Evolutionary conservation across 2,888 invertebrate genomes (phyloP).

Genomic region (Camponotus fellah): DNA sequence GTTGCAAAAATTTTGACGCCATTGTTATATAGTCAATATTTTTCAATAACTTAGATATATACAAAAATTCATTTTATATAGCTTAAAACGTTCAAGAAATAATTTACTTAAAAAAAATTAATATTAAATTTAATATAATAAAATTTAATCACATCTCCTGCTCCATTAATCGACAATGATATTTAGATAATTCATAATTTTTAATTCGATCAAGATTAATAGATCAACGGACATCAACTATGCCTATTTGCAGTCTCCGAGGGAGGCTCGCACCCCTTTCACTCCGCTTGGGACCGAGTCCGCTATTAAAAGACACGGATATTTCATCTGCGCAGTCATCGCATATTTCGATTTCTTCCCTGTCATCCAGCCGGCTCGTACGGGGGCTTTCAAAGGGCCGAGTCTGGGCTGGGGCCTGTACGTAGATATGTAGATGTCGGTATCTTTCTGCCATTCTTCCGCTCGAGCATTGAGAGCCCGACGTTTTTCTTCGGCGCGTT

Average conservation of each 20-base stretch:
- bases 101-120: too few species aligned
- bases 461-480: conserved; percentile 43
- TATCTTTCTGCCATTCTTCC: conserved; percentile 58
- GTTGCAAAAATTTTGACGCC: too few species aligned
- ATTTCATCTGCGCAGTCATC: conserved; percentile 82
- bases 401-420: conserved; percentile 66
- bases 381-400: conserved; percentile 78
- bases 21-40: too few species aligned
- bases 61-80: not conserved
- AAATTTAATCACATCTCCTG: not conserved
- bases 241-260: conserved; percentile 47
- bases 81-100: too few species aligned
- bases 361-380: conserved; percentile 79
- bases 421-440: conserved; percentile 69
- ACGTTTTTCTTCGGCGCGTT: conserved; percentile 73
- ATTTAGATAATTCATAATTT: not conserved
- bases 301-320: conserved; percentile 80
- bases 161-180: not conserved
- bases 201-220: not conserved
- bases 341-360: conserved; percentile 82
- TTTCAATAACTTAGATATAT: too few species aligned
- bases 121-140: not conserved
- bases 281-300: conserved; percentile 70
- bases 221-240: conserved; percentile 45
- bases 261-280: conserved; percentile 64